Base-by-base conservation (phyloP, 2,797 vertebrate species). In the Nannoperca obscura region DNA sequence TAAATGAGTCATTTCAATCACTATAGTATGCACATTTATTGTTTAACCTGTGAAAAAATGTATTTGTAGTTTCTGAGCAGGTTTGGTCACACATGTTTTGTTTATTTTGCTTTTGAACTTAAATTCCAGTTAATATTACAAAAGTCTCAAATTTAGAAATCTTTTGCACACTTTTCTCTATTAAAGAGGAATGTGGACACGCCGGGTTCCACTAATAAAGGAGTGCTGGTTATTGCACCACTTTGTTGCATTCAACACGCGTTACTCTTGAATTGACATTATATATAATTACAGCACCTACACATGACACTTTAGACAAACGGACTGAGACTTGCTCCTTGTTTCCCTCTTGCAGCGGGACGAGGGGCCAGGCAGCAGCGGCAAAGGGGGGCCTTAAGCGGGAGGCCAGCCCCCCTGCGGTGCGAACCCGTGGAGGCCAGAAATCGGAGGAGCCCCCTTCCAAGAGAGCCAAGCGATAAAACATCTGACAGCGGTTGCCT, bases 401-500 rank as follows among this genome's bases (percentile, higher is more conserved):
- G 79, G 97, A 99, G 86, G 88, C 91, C 77, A 98, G 96, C 87
- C 97, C 97, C 61, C 94, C 95, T 0, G 93, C 92, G 36, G 94
- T 93, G 70, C 95, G 96, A 42, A 97, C 96, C 1, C 95, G 97
- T 68, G 95, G 96, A 69, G 96, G 95, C 78, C 97, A 95, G 90
- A 96, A 96, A 85, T 76, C 94, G 58, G 97, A 98, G 64, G 97
- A 99, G 81, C 91, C 86, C 0, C 93, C 96, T 1, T 65, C 87
- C 27, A 99, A 98, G 91, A 96, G 96, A 89, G 85, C 94, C n/a
- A 99, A 98, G 79, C 97, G 97, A 86, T 97, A 94, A 95, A 78
- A 60, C 59, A 44, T 85, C 67, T 67, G 60, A 84, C 64, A 47
- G 79, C 32, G 19, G 55, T 62, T 38, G 27, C 74, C 78, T 78